These are phyloP conservation scores for Sinocyclocheilus rhinocerous DNA, from an alignment of 2,113 vertebrate species.

Conservation along the genomic window DNA sequence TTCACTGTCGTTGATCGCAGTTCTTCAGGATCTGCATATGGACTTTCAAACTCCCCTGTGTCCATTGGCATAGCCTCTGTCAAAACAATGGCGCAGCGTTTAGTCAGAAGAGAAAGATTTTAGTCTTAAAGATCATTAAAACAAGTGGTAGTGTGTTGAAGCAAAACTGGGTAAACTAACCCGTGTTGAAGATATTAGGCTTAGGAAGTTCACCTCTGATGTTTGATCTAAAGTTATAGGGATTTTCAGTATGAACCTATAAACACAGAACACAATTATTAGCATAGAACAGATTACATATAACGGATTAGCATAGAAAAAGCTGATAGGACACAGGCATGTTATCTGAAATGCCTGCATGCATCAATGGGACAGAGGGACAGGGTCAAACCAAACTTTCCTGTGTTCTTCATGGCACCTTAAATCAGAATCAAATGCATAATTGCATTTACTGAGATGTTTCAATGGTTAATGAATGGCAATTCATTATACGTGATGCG, in stretches of 20 bases:
- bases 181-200: not conserved
- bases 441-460: constrained; percentile 3
- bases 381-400: constrained; percentile 44
- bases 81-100: not conserved
- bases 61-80: constrained; percentile 92
- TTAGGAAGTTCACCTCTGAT: not conserved
- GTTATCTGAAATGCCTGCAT: constrained; percentile 17
- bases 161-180: constrained; percentile 4
- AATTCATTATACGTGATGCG: not conserved
- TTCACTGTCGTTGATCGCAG: constrained; percentile 87
- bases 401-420: constrained; percentile 54
- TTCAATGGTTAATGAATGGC: not conserved
- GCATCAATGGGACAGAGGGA: constrained; percentile 23
- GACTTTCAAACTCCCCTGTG: constrained; percentile 91
- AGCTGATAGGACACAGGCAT: constrained; percentile 29
- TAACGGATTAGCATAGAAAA: not conserved
- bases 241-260: constrained; percentile 3
- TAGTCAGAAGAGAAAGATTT: too few species aligned
- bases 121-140: too few species aligned
- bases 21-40: constrained; percentile 96
- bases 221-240: not conserved
- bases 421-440: constrained; percentile 21
- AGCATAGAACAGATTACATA: too few species aligned
- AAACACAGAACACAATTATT: constrained; percentile 27
- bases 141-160: not conserved